Conservation (phyloP, 2,113 vertebrate species). For the Himantopus leucocephalus region DNA sequence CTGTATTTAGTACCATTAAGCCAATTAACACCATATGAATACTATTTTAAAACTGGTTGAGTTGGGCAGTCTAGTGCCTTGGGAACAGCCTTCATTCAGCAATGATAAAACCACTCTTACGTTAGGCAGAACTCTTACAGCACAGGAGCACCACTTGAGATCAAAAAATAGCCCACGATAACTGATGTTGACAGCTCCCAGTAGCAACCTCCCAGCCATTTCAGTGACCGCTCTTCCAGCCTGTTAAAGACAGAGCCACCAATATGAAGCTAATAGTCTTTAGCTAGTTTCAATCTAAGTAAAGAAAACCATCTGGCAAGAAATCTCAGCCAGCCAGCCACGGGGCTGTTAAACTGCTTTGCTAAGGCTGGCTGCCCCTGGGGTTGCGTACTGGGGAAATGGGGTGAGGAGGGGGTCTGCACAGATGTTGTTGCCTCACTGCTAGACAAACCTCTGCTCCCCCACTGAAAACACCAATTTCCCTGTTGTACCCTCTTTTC, state of each 20-base stretch:
- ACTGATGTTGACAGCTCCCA: neutral
- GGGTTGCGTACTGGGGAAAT: neutral
- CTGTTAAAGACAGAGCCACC: neutral
- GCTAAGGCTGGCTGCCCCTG: neutral
- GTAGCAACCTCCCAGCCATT: neutral
- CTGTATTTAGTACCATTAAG: constrained; percentile 3
- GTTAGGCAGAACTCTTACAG: neutral
- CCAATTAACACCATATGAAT: neutral
- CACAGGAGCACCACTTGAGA: neutral
- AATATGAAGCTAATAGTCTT: neutral
- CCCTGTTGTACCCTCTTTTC: neutral
- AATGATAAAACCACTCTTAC: neutral
- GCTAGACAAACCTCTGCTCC: neutral
- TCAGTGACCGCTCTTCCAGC: neutral
- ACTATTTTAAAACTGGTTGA: neutral
- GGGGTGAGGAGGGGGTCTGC: neutral
- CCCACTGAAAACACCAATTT: rapidly evolving
- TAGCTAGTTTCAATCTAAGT: neutral
- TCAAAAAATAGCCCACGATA: neutral
- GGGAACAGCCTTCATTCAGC: neutral
- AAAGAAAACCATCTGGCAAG: neutral
- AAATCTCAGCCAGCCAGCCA: neutral
- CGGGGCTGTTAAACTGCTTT: neutral
- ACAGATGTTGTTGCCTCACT: neutral
- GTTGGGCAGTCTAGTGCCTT: neutral